These are phyloP conservation scores for Cydia fagiglandana DNA, from an alignment of 1,140 invertebrate genomes.

Conservation along the genomic window DNA sequence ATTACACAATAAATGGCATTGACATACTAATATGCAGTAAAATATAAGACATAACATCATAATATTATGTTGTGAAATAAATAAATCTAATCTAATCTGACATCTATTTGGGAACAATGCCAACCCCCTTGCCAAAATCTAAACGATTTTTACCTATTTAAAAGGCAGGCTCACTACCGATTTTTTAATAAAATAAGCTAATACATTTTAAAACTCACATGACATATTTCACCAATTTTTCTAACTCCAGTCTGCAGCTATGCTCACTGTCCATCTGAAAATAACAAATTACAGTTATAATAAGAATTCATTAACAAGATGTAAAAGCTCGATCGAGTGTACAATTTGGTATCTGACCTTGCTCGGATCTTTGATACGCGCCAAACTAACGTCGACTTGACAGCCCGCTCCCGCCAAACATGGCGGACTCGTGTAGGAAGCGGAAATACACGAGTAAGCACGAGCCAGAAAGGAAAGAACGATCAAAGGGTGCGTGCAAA, in stretches of 20 bases:
- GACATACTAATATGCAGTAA: constrained; percentile 20
- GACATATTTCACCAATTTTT: not conserved
- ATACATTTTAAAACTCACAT: not conserved
- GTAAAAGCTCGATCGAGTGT: constrained; percentile 48
- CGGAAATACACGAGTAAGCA: constrained; percentile 76
- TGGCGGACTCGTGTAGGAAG: constrained; percentile 75
- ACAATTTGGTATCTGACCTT: constrained; percentile 62
- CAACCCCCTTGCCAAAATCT: not conserved
- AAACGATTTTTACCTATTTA: not conserved
- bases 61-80: too few relatives aligned
- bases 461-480: constrained; percentile 72
- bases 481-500: constrained; percentile 60
- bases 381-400: constrained; percentile 76
- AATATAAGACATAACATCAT: not conserved
- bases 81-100: too few relatives aligned
- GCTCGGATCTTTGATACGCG: constrained; percentile 70
- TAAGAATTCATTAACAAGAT: constrained; percentile 42
- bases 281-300: not conserved
- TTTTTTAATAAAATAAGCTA: not conserved
- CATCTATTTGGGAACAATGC: not conserved
- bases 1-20: not conserved
- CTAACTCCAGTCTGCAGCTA: not conserved
- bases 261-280: constrained; percentile 9
- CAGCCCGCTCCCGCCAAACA: constrained; percentile 76
- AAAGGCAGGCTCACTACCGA: not conserved